Conservation (phyloP, 2,888 invertebrate genomes). For the Chironomus tentans region DNA sequence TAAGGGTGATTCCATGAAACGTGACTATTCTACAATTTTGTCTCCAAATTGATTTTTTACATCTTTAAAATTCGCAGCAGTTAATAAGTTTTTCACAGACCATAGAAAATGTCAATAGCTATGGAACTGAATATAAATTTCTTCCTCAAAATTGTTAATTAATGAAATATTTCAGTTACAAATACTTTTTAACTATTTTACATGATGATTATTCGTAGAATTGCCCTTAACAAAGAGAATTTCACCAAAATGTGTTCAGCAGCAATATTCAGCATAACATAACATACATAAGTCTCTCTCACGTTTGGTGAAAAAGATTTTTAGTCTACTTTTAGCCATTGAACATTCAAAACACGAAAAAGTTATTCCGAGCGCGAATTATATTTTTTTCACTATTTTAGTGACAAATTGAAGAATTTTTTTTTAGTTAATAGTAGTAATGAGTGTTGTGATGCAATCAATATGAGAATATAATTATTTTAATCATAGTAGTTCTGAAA, state of each 20-base stretch:
- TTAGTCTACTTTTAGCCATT: constrained; percentile 2
- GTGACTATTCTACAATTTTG: no score
- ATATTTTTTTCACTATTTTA: background rate
- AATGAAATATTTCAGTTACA: no score
- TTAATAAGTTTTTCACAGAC: no score
- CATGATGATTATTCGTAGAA: no score
- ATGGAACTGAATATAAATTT: no score
- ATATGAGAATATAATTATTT: background rate
- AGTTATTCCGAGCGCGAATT: background rate
- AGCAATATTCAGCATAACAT: background rate
- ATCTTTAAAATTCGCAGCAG: no score
- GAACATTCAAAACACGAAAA: background rate
- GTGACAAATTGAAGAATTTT: constrained; percentile 8
- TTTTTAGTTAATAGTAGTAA: background rate
- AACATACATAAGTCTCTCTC: background rate
- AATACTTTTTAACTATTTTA: no score
- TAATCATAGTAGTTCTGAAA: background rate
- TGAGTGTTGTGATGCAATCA: constrained; percentile 13
- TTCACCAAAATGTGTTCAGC: background rate
- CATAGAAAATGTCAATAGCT: no score
- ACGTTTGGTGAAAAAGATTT: background rate
- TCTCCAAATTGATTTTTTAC: no score
- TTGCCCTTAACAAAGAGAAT: no score
- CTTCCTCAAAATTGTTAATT: no score
- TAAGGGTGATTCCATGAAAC: no score